Evolutionary conservation across 2,113 vertebrate species (phyloP).

Genomic region (Rhegmatorhina hoffmannsi): DNA sequence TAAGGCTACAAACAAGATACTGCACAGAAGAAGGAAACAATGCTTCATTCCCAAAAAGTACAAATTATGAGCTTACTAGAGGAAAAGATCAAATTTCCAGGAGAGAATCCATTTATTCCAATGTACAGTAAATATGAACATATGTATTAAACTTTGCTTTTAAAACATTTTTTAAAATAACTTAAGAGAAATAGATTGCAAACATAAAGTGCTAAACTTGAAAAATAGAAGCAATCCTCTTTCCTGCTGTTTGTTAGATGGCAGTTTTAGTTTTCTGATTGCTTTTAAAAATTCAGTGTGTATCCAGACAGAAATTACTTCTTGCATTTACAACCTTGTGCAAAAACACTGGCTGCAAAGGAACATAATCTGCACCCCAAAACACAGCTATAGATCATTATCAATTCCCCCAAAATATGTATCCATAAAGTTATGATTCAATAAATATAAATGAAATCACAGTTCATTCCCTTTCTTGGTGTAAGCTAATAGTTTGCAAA

Average conservation of each 20-base stretch:
- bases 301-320: neutral
- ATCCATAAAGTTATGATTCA: neutral
- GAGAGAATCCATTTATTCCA: conserved; percentile 7
- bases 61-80: conserved; percentile 14
- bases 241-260: neutral
- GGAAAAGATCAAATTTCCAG: neutral
- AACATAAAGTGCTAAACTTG: neutral
- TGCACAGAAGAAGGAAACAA: neutral
- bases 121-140: neutral
- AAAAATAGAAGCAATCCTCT: neutral
- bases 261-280: conserved; percentile 42
- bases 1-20: neutral
- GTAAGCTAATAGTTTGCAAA: conserved; percentile 49
- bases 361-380: neutral
- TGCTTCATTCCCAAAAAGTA: neutral
- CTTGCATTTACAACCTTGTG: conserved; percentile 38
- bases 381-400: conserved; percentile 3
- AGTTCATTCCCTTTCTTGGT: conserved; percentile 5
- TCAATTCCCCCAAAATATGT: neutral
- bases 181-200: neutral
- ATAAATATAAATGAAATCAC: conserved; percentile 25
- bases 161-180: neutral
- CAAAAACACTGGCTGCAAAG: conserved; percentile 45
- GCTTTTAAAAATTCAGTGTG: neutral
- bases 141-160: neutral